Conservation (phyloP, 2,113 vertebrate species). For the Genyomyrus donnyi region DNA sequence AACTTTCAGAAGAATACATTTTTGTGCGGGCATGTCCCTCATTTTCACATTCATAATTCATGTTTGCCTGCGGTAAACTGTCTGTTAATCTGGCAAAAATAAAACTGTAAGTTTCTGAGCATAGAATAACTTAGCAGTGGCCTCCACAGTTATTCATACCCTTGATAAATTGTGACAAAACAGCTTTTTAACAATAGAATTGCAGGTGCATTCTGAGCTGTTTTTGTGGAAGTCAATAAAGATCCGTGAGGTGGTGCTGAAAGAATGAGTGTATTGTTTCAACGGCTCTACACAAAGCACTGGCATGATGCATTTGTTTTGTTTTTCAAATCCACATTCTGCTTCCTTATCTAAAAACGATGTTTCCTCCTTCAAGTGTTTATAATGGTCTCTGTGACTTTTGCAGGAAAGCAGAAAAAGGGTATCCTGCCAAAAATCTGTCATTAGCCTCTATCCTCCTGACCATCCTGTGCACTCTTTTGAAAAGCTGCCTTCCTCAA, state of each 20-base stretch:
- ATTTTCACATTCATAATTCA: conserved; percentile 15
- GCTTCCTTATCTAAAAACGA: not conserved
- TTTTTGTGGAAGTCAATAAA: not conserved
- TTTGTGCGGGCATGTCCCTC: conserved; percentile 7
- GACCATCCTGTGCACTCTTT: not conserved
- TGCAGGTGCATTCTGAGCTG: not conserved
- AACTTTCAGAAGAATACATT: conserved; percentile 20
- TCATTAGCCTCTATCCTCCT: not conserved
- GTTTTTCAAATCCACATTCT: not conserved
- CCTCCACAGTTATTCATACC: not conserved
- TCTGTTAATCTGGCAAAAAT: conserved; percentile 19
- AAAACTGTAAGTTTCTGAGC: not conserved
- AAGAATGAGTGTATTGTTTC: not conserved
- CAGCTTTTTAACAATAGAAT: not conserved
- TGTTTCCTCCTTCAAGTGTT: not conserved
- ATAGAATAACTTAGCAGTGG: not conserved
- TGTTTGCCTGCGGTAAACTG: conserved; percentile 15
- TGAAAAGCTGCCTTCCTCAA: not conserved
- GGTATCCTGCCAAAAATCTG: not conserved
- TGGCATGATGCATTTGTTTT: not conserved
- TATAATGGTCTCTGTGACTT: not conserved
- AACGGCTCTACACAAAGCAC: not conserved
- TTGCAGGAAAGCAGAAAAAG: not conserved
- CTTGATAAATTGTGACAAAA: not conserved
- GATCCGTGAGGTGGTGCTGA: not conserved